phyloP scores from a whole-genome alignment of 37 sponge, comb jelly and placozoan species.

The Oopsacas minuta region DNA sequence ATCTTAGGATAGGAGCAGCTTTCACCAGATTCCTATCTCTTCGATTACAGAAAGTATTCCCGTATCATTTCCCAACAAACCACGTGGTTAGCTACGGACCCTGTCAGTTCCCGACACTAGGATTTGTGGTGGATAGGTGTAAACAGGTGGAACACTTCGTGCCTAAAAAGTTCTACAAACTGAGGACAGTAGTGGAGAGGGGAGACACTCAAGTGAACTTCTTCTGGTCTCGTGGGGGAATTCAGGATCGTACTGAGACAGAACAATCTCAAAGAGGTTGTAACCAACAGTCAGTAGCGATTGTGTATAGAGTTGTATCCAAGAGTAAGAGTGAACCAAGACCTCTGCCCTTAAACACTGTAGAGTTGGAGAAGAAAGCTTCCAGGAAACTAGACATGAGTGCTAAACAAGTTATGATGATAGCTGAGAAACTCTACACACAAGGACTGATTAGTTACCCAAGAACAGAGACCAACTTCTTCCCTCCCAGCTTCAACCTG shows the following conservation, averaged over 20 bases:
- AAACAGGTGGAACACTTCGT: slow-evolving; percentile 76
- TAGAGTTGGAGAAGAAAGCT: slow-evolving; percentile 63
- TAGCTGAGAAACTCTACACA: slow-evolving; percentile 94
- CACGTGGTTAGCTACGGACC: slow-evolving; percentile 91
- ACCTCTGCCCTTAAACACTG: not conserved
- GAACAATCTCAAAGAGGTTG: not conserved
- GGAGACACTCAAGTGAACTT: not conserved
- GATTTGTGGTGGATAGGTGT: slow-evolving; percentile 96
- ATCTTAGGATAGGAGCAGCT: slow-evolving; percentile 90
- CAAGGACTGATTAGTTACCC: slow-evolving; percentile 93
- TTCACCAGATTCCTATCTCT: slow-evolving; percentile 94
- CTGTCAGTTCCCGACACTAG: slow-evolving; percentile 98
- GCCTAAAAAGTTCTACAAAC: slow-evolving; percentile 76
- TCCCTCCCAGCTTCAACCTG: slow-evolving; percentile 76
- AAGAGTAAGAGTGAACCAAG: not conserved
- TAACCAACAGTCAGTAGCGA: not conserved
- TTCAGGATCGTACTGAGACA: not conserved
- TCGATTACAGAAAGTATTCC: slow-evolving; percentile 47
- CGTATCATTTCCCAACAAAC: slow-evolving; percentile 43
- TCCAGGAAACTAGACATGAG: slow-evolving; percentile 72
- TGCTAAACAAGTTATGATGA: slow-evolving; percentile 88
- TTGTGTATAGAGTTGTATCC: not conserved
- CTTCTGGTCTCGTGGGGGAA: not conserved
- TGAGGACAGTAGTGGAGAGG: slow-evolving; percentile 33
- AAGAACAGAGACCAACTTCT: slow-evolving; percentile 92